These are phyloP conservation scores for Thryonomys swinderianus DNA, from an alignment of 2,113 vertebrate species.

Conservation along the genomic window DNA sequence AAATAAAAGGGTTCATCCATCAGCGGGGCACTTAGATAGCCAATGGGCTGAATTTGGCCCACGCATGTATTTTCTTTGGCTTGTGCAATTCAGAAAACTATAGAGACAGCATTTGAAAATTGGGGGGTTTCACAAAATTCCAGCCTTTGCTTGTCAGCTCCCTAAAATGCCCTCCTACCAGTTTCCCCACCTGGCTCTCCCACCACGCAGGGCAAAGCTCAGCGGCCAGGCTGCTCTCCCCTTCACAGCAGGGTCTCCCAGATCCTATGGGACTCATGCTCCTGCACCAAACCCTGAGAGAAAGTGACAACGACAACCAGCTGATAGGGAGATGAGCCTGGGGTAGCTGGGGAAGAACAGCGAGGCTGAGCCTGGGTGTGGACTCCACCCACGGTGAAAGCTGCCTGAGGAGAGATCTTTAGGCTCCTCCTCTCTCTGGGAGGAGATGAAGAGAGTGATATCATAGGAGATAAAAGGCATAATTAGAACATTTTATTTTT, in stretches of 20 bases:
- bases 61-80: slow-evolving; percentile 48
- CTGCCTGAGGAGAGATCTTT: neutral
- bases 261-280: neutral
- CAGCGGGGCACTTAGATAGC: neutral
- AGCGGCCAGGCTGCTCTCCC: neutral
- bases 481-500: slow-evolving; percentile 68
- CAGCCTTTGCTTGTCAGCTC: slow-evolving; percentile 45
- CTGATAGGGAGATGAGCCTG: neutral
- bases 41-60: neutral
- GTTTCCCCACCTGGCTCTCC: neutral
- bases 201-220: neutral
- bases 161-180: neutral
- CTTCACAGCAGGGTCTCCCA: too few relatives aligned
- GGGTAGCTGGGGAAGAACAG: neutral
- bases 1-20: slow-evolving; percentile 37
- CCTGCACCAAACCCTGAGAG: neutral
- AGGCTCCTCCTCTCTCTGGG: neutral
- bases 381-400: neutral
- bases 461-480: slow-evolving; percentile 51
- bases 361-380: neutral
- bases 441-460: neutral
- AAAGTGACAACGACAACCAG: neutral
- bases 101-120: slow-evolving; percentile 11
- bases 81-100: neutral
- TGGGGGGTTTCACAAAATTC: slow-evolving; percentile 50